Evolutionary conservation across 1,140 invertebrate species (phyloP).

Genomic region (Halyomorpha halys): DNA sequence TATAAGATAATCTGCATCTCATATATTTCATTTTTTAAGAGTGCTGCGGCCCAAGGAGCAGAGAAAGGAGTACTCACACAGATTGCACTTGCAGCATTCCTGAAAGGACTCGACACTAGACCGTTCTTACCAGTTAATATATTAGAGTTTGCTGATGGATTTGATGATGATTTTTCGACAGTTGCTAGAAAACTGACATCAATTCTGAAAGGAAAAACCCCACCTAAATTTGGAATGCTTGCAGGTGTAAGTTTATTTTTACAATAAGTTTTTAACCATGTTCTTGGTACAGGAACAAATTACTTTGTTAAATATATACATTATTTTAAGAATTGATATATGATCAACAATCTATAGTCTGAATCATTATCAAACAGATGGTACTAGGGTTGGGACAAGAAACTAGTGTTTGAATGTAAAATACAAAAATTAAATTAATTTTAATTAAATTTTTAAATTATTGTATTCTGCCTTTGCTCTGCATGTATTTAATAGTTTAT

Average conservation of each 20-base stretch:
- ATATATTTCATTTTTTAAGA: not conserved
- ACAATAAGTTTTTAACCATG: not conserved
- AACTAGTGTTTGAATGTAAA: too few relatives aligned
- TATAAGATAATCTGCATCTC: too few relatives aligned
- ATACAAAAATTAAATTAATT: too few relatives aligned
- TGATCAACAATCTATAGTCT: too few relatives aligned
- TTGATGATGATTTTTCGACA: constrained; percentile 18
- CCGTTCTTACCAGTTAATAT: not conserved
- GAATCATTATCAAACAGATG: too few relatives aligned
- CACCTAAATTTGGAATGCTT: constrained; percentile 16
- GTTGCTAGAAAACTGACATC: constrained; percentile 1
- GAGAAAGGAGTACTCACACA: not conserved
- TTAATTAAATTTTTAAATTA: too few relatives aligned
- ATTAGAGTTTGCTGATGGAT: constrained; percentile 1
- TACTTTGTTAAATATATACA: too few relatives aligned
- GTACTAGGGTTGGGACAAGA: too few relatives aligned
- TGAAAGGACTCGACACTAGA: not conserved
- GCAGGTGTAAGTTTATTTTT: constrained; percentile 10
- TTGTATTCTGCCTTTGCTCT: too few relatives aligned
- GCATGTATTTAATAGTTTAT: too few relatives aligned
- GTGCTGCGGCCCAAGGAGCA: not conserved
- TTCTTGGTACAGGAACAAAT: too few relatives aligned
- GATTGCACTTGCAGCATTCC: not conserved
- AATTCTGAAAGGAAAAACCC: not conserved
- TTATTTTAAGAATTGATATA: too few relatives aligned